Evolutionary conservation across 2,797 vertebrate genomes (phyloP).

Genomic region (Sebastes itinus): DNA sequence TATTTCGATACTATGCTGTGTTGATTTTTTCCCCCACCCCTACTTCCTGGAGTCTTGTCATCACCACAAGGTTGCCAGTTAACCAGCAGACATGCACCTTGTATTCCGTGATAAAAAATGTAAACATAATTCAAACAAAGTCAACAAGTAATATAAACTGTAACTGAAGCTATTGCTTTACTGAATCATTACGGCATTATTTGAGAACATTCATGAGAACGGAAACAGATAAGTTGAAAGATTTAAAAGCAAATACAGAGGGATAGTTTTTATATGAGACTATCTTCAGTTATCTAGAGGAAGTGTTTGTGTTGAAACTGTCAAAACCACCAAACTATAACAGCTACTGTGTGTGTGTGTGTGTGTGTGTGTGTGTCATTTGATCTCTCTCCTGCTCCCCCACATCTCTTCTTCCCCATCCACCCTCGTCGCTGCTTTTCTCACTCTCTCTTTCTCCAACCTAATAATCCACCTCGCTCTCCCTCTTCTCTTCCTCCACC

Average conservation of each 20-base stretch:
- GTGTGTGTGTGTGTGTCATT: too few relatives aligned
- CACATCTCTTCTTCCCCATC: not conserved
- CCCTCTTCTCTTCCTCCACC: constrained; percentile 21
- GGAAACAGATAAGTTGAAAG: not conserved
- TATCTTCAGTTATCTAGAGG: not conserved
- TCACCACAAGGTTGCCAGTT: not conserved
- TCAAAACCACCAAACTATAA: constrained; percentile 10
- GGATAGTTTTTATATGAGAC: not conserved
- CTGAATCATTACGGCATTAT: not conserved
- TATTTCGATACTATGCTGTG: too few relatives aligned
- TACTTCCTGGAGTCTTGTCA: not conserved
- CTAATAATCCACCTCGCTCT: not conserved
- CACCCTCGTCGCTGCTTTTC: not conserved
- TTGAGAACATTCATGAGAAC: not conserved
- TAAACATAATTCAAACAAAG: not conserved
- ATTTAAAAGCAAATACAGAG: not conserved
- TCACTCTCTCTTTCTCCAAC: not conserved
- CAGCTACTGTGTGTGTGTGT: too few relatives aligned
- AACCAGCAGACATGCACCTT: not conserved
- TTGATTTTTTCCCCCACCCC: too few relatives aligned
- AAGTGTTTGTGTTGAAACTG: constrained; percentile 22
- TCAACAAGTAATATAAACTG: not conserved
- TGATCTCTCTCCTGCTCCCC: not conserved
- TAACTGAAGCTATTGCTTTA: not conserved
- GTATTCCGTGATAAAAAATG: not conserved